phyloP scores from a whole-genome alignment of 2,113 vertebrate species.

The human region GRCh38 chr3:191884501-191885000 shows the following conservation, averaged over 20 bases:
- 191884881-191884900: background rate
- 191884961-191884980: background rate
- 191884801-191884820: background rate
- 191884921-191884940: background rate
- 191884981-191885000: background rate
- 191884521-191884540: background rate
- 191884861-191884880: background rate
- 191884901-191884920: background rate
- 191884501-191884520: background rate
- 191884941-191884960: background rate
- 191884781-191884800: background rate
- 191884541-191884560: background rate
- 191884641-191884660: background rate
- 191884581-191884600: background rate
- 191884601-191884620: background rate
- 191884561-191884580: background rate
- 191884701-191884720: background rate
- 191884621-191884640: background rate
- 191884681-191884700: background rate
- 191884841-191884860: background rate
- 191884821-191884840: background rate
- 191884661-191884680: background rate
- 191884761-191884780: background rate
- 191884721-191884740: background rate
- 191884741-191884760: background rate